Evolutionary conservation across 2,888 invertebrate genomes (phyloP).

Genomic region (Phytoseiulus persimilis): DNA sequence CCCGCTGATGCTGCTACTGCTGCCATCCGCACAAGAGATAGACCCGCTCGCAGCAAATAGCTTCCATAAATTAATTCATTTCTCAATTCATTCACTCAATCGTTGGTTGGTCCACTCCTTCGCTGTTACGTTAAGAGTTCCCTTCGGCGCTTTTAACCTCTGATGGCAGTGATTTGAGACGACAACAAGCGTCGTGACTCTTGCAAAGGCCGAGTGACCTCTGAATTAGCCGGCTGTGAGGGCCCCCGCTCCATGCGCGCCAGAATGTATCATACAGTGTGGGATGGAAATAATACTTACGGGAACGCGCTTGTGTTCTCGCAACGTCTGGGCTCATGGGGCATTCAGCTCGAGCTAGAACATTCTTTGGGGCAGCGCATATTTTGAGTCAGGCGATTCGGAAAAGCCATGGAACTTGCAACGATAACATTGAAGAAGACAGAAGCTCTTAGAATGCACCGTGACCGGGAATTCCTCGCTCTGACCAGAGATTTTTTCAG

Average conservation of each 20-base stretch:
- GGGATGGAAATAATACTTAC: not conserved
- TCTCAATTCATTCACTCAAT: not conserved
- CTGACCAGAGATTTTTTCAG: no score
- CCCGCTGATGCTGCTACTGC: not conserved
- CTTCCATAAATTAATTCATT: not conserved
- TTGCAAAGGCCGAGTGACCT: not conserved
- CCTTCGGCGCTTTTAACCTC: not conserved
- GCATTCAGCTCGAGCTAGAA: no score
- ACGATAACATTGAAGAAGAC: no score
- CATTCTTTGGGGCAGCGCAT: no score
- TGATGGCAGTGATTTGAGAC: not conserved
- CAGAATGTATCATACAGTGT: not conserved
- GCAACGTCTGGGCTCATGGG: no score
- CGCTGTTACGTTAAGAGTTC: not conserved
- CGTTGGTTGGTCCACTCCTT: not conserved
- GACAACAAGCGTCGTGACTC: not conserved
- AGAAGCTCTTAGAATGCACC: no score
- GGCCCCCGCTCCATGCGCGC: not conserved
- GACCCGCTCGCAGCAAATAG: not conserved
- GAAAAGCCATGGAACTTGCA: no score
- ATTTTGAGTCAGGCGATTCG: no score
- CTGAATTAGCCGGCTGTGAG: not conserved
- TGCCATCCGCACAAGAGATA: not conserved
- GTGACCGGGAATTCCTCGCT: no score
- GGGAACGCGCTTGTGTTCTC: no score